Evolutionary conservation across 2,888 invertebrate genomes (phyloP).

Genomic region (Doris montereyensis): DNA sequence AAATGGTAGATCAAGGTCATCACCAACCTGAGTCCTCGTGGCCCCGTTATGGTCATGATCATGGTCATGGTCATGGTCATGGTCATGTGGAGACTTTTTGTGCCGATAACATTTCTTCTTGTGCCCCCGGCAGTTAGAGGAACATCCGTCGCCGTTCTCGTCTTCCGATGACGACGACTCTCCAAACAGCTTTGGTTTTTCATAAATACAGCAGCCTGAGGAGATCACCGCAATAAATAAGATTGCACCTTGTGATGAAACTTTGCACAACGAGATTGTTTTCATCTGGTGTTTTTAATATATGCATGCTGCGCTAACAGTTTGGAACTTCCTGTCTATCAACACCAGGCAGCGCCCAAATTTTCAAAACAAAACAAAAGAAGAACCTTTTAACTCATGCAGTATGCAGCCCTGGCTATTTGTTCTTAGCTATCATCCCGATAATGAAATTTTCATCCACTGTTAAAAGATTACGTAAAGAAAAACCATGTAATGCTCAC

Average conservation of each 20-base stretch:
- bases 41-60: conserved; percentile 1
- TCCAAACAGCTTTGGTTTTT: conserved; percentile 89
- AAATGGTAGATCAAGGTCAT: too few species aligned
- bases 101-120: conserved; percentile 67
- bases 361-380: too few species aligned
- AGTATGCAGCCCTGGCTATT: too few species aligned
- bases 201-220: conserved; percentile 93
- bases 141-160: conserved; percentile 78
- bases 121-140: conserved; percentile 67
- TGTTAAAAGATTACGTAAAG: too few species aligned
- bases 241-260: too few species aligned
- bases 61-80: conserved; percentile 6
- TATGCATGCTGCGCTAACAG: not conserved
- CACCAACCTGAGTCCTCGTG: too few species aligned
- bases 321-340: conserved; percentile 1
- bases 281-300: not conserved
- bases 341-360: too few species aligned
- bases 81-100: not conserved
- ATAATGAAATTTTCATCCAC: too few species aligned
- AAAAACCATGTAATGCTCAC: too few species aligned
- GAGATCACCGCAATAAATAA: too few species aligned
- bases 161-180: conserved; percentile 84
- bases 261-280: not conserved
- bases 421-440: too few species aligned
- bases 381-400: too few species aligned